These are phyloP conservation scores for Nannoperca australis DNA, from an alignment of 2,797 vertebrate species.

Conservation along the genomic window DNA sequence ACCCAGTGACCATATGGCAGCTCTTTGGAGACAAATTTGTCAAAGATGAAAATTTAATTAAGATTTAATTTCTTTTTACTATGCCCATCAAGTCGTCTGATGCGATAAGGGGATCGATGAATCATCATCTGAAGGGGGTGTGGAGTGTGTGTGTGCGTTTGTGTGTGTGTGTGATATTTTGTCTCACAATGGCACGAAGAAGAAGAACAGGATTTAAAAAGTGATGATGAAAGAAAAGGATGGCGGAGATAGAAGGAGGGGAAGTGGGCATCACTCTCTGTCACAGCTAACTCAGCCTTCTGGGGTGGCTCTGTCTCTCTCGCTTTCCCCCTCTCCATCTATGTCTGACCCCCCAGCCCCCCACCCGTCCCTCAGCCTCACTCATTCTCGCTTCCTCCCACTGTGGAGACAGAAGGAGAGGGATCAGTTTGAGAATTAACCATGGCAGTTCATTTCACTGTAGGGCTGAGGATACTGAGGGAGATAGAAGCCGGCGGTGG, in stretches of 20 bases:
- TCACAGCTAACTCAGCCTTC: constrained; percentile 72
- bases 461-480: constrained; percentile 58
- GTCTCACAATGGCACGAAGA: constrained; percentile 35
- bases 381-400: constrained; percentile 66
- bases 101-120: constrained; percentile 76
- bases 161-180: constrained; percentile 19
- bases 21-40: constrained; percentile 79
- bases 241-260: constrained; percentile 59
- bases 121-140: constrained; percentile 65
- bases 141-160: not conserved
- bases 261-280: constrained; percentile 78
- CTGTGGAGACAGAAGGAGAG: constrained; percentile 77
- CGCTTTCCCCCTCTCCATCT: constrained; percentile 46
- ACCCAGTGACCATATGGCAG: constrained; percentile 77
- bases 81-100: constrained; percentile 79
- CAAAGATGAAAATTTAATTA: constrained; percentile 85
- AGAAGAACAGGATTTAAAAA: constrained; percentile 60
- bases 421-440: constrained; percentile 84
- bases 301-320: constrained; percentile 67
- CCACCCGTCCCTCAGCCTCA: constrained; percentile 52
- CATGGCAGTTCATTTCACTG: constrained; percentile 84
- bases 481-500: constrained; percentile 47
- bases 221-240: constrained; percentile 69
- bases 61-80: constrained; percentile 84
- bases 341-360: constrained; percentile 5